Evolutionary conservation across 2,113 vertebrate genomes (phyloP), one percentile per base, ranked within the genome.

Genomic region (Platysteira castanea): DNA sequence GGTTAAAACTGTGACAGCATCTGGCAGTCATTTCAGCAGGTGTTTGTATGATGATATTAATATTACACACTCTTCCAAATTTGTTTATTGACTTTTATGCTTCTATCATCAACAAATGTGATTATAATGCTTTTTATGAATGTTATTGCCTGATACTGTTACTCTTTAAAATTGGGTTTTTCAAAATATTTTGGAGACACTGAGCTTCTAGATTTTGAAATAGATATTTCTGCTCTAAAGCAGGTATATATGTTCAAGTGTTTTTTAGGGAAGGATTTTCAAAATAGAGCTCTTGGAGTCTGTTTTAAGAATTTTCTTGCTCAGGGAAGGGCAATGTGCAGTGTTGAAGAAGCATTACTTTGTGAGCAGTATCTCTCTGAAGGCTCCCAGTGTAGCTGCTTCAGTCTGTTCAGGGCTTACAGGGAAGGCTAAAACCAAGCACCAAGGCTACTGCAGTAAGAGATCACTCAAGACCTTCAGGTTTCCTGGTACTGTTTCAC

Each of bases 11-110:
- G 28, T 87, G 75, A 93, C 71, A 84, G 85, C 59, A 80, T 90
- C 78, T 96, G 91, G 70, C 67, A 93, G 41, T 89, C 73, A 74
- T 74, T 92, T 91, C 49, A 82, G 73, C 81, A 93, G 90, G 68
- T 92, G 79, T 86, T 76, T 83, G 37, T 47, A 49, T 52, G 42
- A 96, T 75, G 22, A 31, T 76, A 44, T 77, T 94, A 73, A 67
- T 69, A 67, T 50, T 80, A 35, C 10, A 47, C 22, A 9, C 27
- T 71, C 57, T 41, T 54, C 21, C 11, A 56, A 30, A 92, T 81
- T 74, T 91, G 59, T 80, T 91, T 74, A 87, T 73, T 76, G 69
- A 68, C 78, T 96, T 80, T 24, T 69, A 80, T 75, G n/a, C 13
- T 80, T 84, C 46, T 84, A 1, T 70, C 50, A 56, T 85, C 53